A percentile compares a stretch with the other conserved stretches of the same genome.
phyloP scores from a whole-genome alignment of 2,113 vertebrate genomes.

The Glareola pratincola region DNA sequence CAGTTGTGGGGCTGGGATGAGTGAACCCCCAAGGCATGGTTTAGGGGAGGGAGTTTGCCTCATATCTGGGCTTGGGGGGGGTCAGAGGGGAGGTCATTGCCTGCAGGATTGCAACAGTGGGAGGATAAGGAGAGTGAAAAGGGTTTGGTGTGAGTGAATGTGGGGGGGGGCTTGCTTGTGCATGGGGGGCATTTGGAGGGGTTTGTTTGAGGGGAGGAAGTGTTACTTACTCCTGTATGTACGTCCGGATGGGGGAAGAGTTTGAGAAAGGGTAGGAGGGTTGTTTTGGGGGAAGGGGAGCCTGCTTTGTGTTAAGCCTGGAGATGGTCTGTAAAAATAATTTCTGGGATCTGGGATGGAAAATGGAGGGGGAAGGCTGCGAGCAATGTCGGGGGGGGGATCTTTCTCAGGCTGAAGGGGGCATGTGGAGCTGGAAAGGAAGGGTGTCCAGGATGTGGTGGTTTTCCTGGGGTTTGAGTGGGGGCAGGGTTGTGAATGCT shows the following conservation, averaged over 20 bases:
- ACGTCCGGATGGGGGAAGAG: accelerated
- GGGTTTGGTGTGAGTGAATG: background rate
- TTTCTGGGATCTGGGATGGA: background rate
- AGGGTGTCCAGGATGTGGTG: conserved; percentile 36
- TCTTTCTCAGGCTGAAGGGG: background rate
- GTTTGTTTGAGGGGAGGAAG: background rate
- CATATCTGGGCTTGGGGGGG: no score
- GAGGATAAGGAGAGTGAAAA: background rate
- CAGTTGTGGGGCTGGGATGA: background rate
- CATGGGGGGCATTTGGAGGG: no score
- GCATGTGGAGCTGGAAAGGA: background rate
- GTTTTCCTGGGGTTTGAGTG: conserved; percentile 24
- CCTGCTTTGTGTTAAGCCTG: background rate
- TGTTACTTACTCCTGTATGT: no score
- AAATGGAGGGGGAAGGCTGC: background rate
- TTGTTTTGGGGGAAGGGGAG: background rate
- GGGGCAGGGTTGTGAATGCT: background rate
- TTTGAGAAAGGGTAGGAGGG: background rate
- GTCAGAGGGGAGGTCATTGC: background rate
- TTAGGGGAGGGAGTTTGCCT: background rate
- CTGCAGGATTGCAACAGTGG: background rate
- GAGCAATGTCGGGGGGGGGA: background rate
- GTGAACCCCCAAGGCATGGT: background rate
- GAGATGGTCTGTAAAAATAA: background rate
- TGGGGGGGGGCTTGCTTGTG: background rate